phyloP scores from a whole-genome alignment of 2,888 invertebrate species.

The Sesia apiformis region DNA sequence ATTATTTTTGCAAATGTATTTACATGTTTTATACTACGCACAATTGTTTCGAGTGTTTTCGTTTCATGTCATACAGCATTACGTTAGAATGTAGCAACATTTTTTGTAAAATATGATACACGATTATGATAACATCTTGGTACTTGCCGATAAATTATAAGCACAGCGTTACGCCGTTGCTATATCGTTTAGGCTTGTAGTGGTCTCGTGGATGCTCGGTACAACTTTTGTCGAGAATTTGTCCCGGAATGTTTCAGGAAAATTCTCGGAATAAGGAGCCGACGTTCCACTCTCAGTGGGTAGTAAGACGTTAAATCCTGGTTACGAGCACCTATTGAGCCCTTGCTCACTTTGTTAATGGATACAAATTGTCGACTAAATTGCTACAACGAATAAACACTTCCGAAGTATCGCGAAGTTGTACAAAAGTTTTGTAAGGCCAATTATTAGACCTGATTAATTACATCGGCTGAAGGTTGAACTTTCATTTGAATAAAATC shows the following conservation, averaged over 20 bases:
- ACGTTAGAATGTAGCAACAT: background rate
- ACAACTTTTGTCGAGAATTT: slow-evolving; percentile 56
- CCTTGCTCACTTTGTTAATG: slow-evolving; percentile 49
- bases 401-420: slow-evolving; percentile 3
- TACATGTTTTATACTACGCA: background rate
- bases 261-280: slow-evolving; percentile 45
- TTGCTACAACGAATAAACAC: slow-evolving; percentile 36
- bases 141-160: background rate
- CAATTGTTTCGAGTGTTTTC: background rate
- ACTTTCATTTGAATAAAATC: background rate
- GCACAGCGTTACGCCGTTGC: background rate
- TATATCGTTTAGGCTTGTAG: background rate
- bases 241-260: slow-evolving; percentile 55
- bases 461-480: background rate
- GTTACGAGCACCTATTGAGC: slow-evolving; percentile 53
- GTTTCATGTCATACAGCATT: background rate
- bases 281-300: slow-evolving; percentile 32
- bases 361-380: slow-evolving; percentile 48
- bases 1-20: background rate
- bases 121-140: background rate
- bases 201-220: slow-evolving; percentile 9
- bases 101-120: background rate
- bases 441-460: background rate
- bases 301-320: slow-evolving; percentile 64
- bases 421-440: background rate